Evolutionary conservation across 2,888 invertebrate genomes (phyloP).

Genomic region (Eupithecia vulgata): DNA sequence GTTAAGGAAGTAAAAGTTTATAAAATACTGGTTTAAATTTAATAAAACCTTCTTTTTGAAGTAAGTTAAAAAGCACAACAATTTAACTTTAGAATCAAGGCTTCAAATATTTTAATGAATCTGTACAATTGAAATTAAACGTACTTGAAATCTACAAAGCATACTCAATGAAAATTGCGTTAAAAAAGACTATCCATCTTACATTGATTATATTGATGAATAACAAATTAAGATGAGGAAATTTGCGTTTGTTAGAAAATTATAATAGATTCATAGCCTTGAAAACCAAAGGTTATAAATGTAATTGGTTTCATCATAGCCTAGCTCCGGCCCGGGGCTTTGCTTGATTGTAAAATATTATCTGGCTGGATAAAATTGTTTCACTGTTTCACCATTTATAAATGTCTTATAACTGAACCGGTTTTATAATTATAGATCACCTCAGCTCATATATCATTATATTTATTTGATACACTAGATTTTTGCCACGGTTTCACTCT

Average conservation of each 20-base stretch:
- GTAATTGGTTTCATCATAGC: not conserved
- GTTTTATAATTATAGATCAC: not conserved
- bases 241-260: not conserved
- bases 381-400: too few relatives aligned
- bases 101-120: not conserved
- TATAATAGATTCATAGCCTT: not conserved
- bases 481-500: too few relatives aligned
- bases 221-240: constrained; percentile 5
- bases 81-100: not conserved
- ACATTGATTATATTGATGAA: not conserved
- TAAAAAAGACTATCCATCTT: not conserved
- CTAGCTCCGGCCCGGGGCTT: not conserved
- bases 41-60: not conserved
- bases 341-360: not conserved
- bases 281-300: not conserved
- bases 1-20: not conserved
- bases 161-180: not conserved
- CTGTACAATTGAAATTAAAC: not conserved
- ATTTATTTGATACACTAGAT: not conserved
- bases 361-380: not conserved
- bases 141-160: not conserved
- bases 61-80: not conserved
- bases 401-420: too few relatives aligned
- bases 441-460: too few relatives aligned
- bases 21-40: not conserved